phyloP scores from a whole-genome alignment of 2,113 vertebrate species.

The Thalassoma bifasciatum region DNA sequence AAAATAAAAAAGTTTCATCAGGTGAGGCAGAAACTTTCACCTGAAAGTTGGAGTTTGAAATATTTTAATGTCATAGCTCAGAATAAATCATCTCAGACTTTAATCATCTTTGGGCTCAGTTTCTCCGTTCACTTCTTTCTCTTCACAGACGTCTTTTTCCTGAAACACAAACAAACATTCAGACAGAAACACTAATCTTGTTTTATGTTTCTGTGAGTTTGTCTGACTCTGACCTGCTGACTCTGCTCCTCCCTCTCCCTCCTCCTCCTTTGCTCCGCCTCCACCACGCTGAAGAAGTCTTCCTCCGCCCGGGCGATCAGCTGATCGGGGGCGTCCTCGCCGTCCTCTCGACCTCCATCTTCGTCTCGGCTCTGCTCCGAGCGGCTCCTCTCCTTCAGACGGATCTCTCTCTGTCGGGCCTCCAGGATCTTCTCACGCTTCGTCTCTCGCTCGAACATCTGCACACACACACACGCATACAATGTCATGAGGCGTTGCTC shows the following conservation, averaged over 20 bases:
- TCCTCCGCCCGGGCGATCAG: conserved; percentile 53
- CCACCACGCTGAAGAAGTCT: conserved; percentile 61
- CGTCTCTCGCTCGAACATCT: conserved; percentile 78
- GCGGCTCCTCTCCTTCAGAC: conserved; percentile 74
- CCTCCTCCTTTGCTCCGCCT: conserved; percentile 50
- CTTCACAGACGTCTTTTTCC: conserved; percentile 51
- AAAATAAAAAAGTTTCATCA: too few species aligned
- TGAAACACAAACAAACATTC: neutral
- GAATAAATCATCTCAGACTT: too few species aligned
- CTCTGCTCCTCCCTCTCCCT: conserved; percentile 32
- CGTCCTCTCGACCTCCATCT: conserved; percentile 34
- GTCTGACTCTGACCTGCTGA: conserved; percentile 10
- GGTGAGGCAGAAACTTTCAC: too few species aligned
- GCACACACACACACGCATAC: neutral
- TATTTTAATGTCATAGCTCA: too few species aligned
- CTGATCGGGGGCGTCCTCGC: conserved; percentile 42
- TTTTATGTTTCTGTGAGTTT: neutral
- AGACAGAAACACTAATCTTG: neutral
- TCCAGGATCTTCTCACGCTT: conserved; percentile 76
- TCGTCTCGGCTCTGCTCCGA: conserved; percentile 70
- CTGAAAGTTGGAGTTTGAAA: too few species aligned
- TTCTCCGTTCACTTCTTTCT: conserved; percentile 16
- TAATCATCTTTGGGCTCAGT: neutral
- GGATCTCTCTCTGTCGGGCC: conserved; percentile 70
- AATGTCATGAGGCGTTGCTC: neutral